Percentiles rank a stretch among this genome's conserved stretches.
phyloP scores from a whole-genome alignment of 2,113 vertebrate genomes.

The Lates calcarifer region DNA sequence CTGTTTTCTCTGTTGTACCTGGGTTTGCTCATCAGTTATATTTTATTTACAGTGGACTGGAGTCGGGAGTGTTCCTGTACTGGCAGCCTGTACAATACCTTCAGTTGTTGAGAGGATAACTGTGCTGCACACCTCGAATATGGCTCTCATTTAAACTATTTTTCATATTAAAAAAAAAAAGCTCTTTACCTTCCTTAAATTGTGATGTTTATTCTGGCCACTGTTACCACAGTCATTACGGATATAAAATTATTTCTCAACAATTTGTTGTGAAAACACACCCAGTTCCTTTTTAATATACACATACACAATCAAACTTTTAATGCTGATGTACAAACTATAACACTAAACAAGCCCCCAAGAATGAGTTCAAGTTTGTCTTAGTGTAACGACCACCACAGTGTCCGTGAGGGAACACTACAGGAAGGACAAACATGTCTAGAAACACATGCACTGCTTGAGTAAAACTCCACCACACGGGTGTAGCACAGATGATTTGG shows the following conservation, averaged over 20 bases:
- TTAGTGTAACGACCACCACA: background rate
- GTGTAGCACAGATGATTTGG: constrained; percentile 70
- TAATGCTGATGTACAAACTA: background rate
- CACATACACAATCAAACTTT: background rate
- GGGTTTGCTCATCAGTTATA: constrained; percentile 34
- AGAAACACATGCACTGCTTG: constrained; percentile 35
- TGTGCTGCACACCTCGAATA: background rate
- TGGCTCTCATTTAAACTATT: background rate
- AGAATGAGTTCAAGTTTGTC: background rate
- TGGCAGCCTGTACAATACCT: background rate
- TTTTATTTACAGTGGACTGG: constrained; percentile 8
- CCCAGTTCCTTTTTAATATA: constrained; percentile 5
- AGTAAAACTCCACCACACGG: constrained; percentile 44
- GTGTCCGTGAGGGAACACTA: background rate
- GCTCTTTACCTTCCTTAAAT: background rate
- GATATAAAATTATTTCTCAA: constrained; percentile 3
- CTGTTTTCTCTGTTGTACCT: constrained; percentile 42
- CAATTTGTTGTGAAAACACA: constrained; percentile 10
- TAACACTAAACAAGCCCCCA: background rate
- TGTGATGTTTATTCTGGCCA: constrained; percentile 13
- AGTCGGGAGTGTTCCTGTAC: background rate
- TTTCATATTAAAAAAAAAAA: background rate
- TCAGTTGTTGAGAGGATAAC: background rate
- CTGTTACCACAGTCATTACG: background rate
- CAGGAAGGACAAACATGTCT: constrained; percentile 26